A percentile compares a stretch with the other conserved stretches of the same genome.
Evolutionary conservation across 2,888 invertebrate genomes (phyloP).

Genomic region (Caenorhabditis plicata): DNA sequence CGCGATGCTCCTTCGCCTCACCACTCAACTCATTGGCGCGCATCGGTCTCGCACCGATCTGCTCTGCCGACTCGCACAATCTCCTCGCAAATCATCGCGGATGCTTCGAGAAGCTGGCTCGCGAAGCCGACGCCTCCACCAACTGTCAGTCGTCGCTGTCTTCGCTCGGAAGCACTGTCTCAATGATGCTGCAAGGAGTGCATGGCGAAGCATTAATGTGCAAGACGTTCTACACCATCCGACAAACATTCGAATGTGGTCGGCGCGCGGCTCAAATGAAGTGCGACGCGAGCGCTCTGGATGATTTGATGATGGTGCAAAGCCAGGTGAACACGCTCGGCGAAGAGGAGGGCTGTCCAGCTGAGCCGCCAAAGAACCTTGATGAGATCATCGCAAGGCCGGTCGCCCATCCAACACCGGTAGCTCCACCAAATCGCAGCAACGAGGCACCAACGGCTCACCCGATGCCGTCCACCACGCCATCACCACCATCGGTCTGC

Average conservation of each 20-base stretch:
- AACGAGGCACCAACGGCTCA: conserved; percentile 29
- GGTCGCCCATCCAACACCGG: conserved; percentile 41
- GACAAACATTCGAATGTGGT: conserved; percentile 58
- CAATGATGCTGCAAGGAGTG: conserved; percentile 58
- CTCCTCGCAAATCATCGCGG: conserved; percentile 50
- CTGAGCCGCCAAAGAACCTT: conserved; percentile 48
- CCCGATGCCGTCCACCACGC: conserved; percentile 33
- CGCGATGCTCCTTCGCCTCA: conserved; percentile 60
- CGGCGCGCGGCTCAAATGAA: conserved; percentile 42
- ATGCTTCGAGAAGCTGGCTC: conserved; percentile 47
- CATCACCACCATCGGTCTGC: conserved; percentile 37
- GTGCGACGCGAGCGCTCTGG: conserved; percentile 46
- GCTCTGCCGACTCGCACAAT: conserved; percentile 45
- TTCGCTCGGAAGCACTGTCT: conserved; percentile 49
- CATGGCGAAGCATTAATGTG: conserved; percentile 62
- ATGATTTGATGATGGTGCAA: conserved; percentile 46
- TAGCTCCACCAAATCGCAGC: conserved; percentile 28
- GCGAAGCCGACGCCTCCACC: conserved; percentile 28
- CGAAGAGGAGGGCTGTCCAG: conserved; percentile 60
- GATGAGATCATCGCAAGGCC: conserved; percentile 57
- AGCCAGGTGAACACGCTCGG: conserved; percentile 53
- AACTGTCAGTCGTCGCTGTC: conserved; percentile 56
- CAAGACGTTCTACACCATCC: conserved; percentile 60
- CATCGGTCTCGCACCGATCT: conserved; percentile 61
- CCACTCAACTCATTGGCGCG: conserved; percentile 61